Base-by-base conservation (phyloP, 2,797 vertebrate genomes). In the Sebastes kiyomatsui region DNA sequence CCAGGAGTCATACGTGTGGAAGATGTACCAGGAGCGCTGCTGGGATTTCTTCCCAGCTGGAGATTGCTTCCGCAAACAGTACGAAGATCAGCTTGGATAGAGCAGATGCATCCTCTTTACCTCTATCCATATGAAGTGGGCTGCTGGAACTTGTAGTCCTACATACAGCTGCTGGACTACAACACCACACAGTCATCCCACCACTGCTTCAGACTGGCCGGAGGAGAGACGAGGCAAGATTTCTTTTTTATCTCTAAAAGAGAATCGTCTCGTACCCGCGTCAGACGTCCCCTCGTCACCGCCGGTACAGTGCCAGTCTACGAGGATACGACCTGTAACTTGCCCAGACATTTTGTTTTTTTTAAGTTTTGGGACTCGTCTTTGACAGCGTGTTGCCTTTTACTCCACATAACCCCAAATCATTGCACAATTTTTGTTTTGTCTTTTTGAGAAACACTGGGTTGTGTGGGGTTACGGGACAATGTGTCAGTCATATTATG, bases 31-130 rank as follows among this genome's bases (percentile, higher is more conserved):
- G 93, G 98, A 99, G 94, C 96, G 98, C 88, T 98, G 97, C 9
- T 99, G 98, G 98, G 98, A 99, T 87, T 99, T 99, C 84, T 99
- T 99, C 94, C 98, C 98, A 6, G 98, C 98, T 28, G 98, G 98
- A 25, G 98, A 99, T 85, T 99, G 98, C 93, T 99, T 99, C 93
- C 97, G 98, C 55, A 99, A 99, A 95, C 98, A 99, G 86, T 99
- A 99, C 2, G 98, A 99, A 91, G 98, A 99, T 94, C 98, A 97
- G 91, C 97, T 99, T 65, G 97, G 97, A 81, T 99, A 97, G 86
- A 91, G 62, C 60, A n/a, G 80, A 87, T 27, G 32, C 65, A 14
- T 54, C 66, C 22, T 85, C 66, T 77, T 80, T 80, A 79, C 72
- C 81, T 84, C 62, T 60, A 1, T 79, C 61, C 22, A 18, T 20